Conservation (phyloP, 1,140 invertebrate species). For the Dreissena rostriformis region DNA sequence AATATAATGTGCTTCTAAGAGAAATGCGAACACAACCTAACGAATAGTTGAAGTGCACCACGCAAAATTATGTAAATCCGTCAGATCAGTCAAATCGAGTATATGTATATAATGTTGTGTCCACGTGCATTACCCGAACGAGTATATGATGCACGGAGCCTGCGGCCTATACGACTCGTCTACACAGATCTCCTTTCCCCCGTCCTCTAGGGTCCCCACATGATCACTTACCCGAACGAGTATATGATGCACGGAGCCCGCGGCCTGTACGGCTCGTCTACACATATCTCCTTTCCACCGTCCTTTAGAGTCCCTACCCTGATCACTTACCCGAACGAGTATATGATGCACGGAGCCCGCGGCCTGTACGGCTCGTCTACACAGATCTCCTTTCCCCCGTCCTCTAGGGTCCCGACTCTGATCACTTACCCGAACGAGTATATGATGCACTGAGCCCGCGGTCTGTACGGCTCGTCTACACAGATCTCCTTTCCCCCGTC, state of each 20-base stretch:
- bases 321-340: conserved; percentile 32
- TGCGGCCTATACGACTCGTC: conserved; percentile 26
- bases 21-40: too few relatives aligned
- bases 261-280: conserved; percentile 27
- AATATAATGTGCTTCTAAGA: too few relatives aligned
- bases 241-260: conserved; percentile 25
- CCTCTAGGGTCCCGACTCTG: neutral
- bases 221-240: conserved; percentile 27
- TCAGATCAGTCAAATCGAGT: too few relatives aligned
- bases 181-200: conserved; percentile 26
- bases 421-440: conserved; percentile 38
- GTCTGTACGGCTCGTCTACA: conserved; percentile 25
- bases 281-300: conserved; percentile 31
- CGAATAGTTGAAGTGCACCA: too few relatives aligned
- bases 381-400: conserved; percentile 34
- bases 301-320: conserved; percentile 14
- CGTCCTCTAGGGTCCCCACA: conserved; percentile 17
- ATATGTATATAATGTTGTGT: too few relatives aligned
- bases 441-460: conserved; percentile 14
- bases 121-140: conserved; percentile 35
- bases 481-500: conserved; percentile 34
- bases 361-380: conserved; percentile 28
- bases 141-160: conserved; percentile 30
- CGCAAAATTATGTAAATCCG: too few relatives aligned
- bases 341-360: conserved; percentile 18